Base-by-base conservation (phyloP, 2,797 vertebrate species). In the Cossypha polioptera region DNA sequence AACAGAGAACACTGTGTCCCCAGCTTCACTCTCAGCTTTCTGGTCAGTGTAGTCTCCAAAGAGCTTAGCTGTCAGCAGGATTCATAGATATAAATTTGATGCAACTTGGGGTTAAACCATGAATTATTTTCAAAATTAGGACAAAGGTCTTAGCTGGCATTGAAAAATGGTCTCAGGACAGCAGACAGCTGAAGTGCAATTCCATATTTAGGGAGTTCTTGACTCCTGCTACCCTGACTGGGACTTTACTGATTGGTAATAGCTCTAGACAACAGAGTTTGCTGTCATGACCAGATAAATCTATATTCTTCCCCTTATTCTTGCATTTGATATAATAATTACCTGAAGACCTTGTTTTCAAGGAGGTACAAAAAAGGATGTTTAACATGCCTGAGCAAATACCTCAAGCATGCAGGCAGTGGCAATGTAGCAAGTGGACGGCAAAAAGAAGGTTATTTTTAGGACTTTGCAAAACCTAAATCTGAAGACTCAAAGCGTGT, bases 21-120 rank as follows among this genome's bases (percentile, higher is more conserved):
- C 75, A 82, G 75, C n/a, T 92, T 94, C 1, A 3, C 68, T 90
- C 68, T 61, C 36, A 88, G 79, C n/a, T 91, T 68, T 88, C 47
- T 86, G 87, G 76, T 88, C 82, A 94, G 36, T 13, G 13, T 22
- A 57, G 75, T 94, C 87, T 88, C 91, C 1, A 3, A 94, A 92
- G 74, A 92, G 17, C 38, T 71, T 63, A 90, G 85, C 92, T 91
- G 85, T 91, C 87, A 92, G 54, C 74, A 92, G 87, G 69, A 92
- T 87, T 91, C 90, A 68, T 36, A 81, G 20, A 77, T 51, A 71
- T 21, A 94, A 75, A 90, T 92, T 77, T 77, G 81, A 90, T 91
- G 57, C 29, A 94, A 65, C 42, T 80, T 78, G 45, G 45, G 45
- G 54, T 79, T 94, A 91, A 92, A 88, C 9, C 42, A 68, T 55